A percentile compares a stretch with the other conserved stretches of the same genome.
phyloP scores from a whole-genome alignment of 2,888 invertebrate species.

The Liodrosophila aerea region DNA sequence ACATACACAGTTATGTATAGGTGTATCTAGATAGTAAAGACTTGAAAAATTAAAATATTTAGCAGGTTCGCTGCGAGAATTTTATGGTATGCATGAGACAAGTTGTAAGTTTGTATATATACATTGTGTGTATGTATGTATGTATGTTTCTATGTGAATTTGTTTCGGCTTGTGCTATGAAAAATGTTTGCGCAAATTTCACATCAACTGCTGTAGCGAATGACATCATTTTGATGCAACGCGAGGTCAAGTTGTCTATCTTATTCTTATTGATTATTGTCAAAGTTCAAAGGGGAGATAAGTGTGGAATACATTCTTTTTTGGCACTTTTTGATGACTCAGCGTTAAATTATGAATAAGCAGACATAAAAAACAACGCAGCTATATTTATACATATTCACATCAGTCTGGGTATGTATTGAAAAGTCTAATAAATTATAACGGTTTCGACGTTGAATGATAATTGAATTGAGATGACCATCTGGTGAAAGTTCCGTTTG shows the following conservation, averaged over 20 bases:
- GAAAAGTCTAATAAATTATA: background rate
- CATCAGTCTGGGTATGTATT: background rate
- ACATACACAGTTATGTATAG: background rate
- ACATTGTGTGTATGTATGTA: conserved; percentile 7
- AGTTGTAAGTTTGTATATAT: background rate
- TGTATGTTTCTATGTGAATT: background rate
- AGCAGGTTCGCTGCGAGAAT: conserved; percentile 16
- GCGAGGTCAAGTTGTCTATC: conserved; percentile 45
- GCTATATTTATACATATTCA: background rate
- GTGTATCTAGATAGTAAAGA: conserved; percentile 13
- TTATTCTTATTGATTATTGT: conserved; percentile 57
- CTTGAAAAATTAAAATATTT: conserved; percentile 9
- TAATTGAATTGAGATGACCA: conserved; percentile 11
- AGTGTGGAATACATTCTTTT: conserved; percentile 2
- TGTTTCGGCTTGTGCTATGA: conserved; percentile 23
- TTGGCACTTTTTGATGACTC: conserved; percentile 31
- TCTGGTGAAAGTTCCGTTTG: conserved; percentile 1
- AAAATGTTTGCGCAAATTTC: conserved; percentile 39
- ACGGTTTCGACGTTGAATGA: background rate
- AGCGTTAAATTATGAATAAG: conserved; percentile 4
- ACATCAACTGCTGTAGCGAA: conserved; percentile 23
- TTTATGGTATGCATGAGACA: conserved; percentile 8
- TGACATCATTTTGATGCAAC: conserved; percentile 65
- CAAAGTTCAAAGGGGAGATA: conserved; percentile 52
- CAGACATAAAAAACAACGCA: background rate